Conservation (phyloP, 2,113 vertebrate species). For the Bettongia penicillata region DNA sequence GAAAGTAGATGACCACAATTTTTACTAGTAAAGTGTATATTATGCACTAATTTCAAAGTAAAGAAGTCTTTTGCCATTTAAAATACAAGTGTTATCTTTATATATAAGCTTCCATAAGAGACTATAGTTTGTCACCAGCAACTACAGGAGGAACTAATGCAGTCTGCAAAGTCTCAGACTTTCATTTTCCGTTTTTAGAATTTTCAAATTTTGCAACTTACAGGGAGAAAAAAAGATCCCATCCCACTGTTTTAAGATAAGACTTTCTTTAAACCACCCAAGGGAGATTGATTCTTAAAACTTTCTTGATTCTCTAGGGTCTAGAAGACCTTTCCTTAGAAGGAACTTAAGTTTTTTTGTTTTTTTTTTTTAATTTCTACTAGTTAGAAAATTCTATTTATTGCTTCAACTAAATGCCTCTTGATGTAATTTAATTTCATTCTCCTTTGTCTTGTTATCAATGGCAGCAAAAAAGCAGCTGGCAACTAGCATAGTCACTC, state of each 20-base stretch:
- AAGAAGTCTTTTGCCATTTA: conserved; percentile 43
- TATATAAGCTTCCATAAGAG: background rate
- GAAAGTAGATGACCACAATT: conserved; percentile 4
- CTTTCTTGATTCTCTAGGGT: background rate
- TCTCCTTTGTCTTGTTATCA: background rate
- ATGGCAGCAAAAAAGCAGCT: background rate
- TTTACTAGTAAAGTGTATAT: conserved; percentile 47
- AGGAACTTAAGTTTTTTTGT: background rate
- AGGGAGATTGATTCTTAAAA: background rate
- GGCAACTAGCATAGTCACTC: background rate
- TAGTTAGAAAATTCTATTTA: background rate
- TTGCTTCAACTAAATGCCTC: background rate
- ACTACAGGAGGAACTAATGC: background rate
- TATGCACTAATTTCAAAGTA: conserved; percentile 59
- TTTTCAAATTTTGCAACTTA: background rate
- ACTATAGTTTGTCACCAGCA: background rate
- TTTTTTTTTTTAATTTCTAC: background rate
- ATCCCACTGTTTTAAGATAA: background rate
- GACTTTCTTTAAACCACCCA: background rate
- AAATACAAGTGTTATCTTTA: conserved; percentile 32
- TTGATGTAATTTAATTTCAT: background rate
- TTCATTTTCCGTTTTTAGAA: conserved; percentile 31
- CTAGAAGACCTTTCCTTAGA: background rate
- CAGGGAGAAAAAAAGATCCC: background rate
- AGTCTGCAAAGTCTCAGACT: background rate